Percentiles rank a stretch among this genome's conserved stretches.
These are phyloP conservation scores for Orientallactaga bullata DNA, from an alignment of 2,113 vertebrate species.

Conservation along the genomic window DNA sequence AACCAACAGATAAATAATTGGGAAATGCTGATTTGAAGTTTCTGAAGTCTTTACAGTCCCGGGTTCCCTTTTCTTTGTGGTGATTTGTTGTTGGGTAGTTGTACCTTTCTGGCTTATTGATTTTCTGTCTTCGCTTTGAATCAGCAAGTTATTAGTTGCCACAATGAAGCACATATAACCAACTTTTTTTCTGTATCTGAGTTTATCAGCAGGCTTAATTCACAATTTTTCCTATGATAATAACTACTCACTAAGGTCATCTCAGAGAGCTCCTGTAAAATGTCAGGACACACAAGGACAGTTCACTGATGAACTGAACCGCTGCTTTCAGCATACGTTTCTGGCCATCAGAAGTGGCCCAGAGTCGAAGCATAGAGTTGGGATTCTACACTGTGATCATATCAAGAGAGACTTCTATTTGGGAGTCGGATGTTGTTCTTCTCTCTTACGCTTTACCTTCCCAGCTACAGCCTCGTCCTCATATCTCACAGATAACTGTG, in stretches of 20 bases:
- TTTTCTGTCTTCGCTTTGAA: conserved; percentile 52
- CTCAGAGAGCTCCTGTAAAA: neutral
- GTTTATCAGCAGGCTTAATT: conserved; percentile 45
- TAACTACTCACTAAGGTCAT: neutral
- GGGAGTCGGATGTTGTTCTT: neutral
- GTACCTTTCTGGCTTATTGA: conserved; percentile 37
- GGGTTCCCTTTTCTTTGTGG: neutral
- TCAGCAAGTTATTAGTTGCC: conserved; percentile 31
- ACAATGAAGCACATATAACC: neutral
- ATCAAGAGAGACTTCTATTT: neutral
- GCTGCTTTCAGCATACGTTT: neutral
- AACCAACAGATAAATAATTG: neutral
- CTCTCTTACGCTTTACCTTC: neutral
- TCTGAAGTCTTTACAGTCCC: neutral
- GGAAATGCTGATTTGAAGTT: conserved; percentile 26
- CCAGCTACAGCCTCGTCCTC: neutral
- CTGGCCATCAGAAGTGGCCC: neutral
- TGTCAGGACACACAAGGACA: too few species aligned
- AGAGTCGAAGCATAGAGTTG: neutral
- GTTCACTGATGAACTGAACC: neutral
- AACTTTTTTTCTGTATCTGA: neutral
- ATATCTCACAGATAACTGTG: neutral
- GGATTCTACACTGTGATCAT: neutral
- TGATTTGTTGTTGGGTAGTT: neutral
- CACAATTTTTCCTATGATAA: neutral